These are phyloP conservation scores for Drosophila mimica DNA, from an alignment of 2,888 invertebrate species.

Conservation along the genomic window DNA sequence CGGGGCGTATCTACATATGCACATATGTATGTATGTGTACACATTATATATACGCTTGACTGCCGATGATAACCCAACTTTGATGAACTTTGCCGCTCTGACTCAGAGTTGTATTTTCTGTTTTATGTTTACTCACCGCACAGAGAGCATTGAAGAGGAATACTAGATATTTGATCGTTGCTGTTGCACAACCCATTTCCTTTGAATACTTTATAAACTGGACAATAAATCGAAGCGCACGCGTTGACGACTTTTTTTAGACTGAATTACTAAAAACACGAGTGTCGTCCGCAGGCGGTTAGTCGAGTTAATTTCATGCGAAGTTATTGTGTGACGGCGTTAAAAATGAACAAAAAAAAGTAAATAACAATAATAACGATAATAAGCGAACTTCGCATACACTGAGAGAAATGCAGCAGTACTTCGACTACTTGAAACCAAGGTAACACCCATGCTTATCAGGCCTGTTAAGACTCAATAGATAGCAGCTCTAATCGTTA, in stretches of 20 bases:
- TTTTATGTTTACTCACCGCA: constrained; percentile 64
- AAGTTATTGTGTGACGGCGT: constrained; percentile 40
- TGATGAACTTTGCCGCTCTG: constrained; percentile 30
- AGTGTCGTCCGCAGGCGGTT: constrained; percentile 27
- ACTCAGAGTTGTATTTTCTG: neutral
- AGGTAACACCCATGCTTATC: constrained; percentile 30
- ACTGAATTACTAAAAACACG: constrained; percentile 56
- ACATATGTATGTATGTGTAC: neutral
- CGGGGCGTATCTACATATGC: neutral
- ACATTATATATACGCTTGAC: constrained; percentile 28
- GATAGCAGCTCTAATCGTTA: constrained; percentile 9
- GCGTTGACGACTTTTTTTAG: constrained; percentile 40
- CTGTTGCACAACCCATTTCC: constrained; percentile 73
- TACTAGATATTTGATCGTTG: constrained; percentile 67
- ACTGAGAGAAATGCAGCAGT: constrained; percentile 41
- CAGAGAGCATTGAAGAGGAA: constrained; percentile 74
- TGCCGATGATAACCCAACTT: constrained; percentile 35
- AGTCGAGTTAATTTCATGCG: constrained; percentile 54
- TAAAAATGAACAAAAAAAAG: constrained; percentile 3
- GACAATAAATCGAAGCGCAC: constrained; percentile 29
- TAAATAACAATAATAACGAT: constrained; percentile 48
- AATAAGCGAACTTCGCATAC: constrained; percentile 29
- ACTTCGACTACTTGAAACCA: neutral
- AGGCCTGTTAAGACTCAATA: neutral
- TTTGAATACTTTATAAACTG: neutral